phyloP scores from a whole-genome alignment of 2,888 invertebrate species.

The Epinotia bilunana region DNA sequence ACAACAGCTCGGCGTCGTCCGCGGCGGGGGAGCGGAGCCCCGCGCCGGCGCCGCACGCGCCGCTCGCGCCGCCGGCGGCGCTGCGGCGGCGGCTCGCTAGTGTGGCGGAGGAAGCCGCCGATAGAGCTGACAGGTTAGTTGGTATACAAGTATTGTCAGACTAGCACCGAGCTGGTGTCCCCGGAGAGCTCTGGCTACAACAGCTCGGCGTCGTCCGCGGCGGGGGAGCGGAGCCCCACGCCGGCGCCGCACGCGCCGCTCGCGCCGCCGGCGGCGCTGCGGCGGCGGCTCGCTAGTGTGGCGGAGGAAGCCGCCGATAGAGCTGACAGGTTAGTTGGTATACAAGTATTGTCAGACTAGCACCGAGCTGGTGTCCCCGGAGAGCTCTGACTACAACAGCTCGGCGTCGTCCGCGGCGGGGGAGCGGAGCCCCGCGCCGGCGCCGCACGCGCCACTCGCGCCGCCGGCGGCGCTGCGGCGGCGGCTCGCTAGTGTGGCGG shows the following conservation, averaged over 20 bases:
- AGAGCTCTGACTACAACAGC: conserved; percentile 93
- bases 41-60: conserved; percentile 67
- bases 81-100: conserved; percentile 88
- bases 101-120: conserved; percentile 88
- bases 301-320: conserved; percentile 88
- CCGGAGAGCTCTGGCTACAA: conserved; percentile 94
- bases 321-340: conserved; percentile 77
- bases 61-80: conserved; percentile 84
- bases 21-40: conserved; percentile 89
- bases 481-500: conserved; percentile 89
- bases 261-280: conserved; percentile 86
- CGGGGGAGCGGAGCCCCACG: conserved; percentile 87
- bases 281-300: conserved; percentile 88
- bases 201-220: conserved; percentile 92
- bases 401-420: conserved; percentile 92
- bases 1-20: conserved; percentile 93
- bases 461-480: conserved; percentile 87
- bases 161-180: conserved; percentile 88
- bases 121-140: conserved; percentile 83
- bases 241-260: conserved; percentile 61
- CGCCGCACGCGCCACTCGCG: conserved; percentile 59
- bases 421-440: conserved; percentile 86
- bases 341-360: background rate
- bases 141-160: background rate
- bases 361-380: conserved; percentile 91